Conservation (phyloP, 2,113 vertebrate genomes). For the Menidia beryllina region DNA sequence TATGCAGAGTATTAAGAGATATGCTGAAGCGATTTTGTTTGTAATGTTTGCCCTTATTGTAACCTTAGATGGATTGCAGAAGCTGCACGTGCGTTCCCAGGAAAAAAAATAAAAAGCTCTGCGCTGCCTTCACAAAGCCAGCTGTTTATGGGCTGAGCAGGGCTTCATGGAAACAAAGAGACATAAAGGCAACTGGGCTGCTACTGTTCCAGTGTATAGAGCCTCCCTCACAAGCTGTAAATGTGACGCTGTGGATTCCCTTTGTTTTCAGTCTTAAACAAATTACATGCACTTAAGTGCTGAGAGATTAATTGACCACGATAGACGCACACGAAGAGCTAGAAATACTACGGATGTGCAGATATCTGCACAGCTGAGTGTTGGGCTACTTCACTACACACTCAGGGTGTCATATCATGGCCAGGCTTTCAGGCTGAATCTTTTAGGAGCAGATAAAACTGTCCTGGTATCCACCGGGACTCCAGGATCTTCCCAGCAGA, state of each 20-base stretch:
- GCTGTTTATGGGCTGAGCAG: not conserved
- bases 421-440: slow-evolving; percentile 16
- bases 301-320: not conserved
- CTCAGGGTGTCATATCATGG: slow-evolving; percentile 25
- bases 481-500: slow-evolving; percentile 32
- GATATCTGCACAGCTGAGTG: not conserved
- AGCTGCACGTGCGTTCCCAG: not conserved
- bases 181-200: slow-evolving; percentile 5
- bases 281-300: slow-evolving; percentile 23
- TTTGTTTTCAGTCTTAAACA: slow-evolving; percentile 32
- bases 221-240: slow-evolving; percentile 34
- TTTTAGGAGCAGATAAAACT: slow-evolving; percentile 56
- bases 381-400: not conserved
- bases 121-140: not conserved
- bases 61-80: not conserved
- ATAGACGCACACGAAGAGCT: not conserved
- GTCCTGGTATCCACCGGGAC: slow-evolving; percentile 17
- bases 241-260: slow-evolving; percentile 27
- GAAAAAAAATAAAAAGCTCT: slow-evolving; percentile 2
- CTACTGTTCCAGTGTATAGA: slow-evolving; percentile 44
- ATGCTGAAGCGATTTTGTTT: not conserved
- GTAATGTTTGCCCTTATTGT: not conserved
- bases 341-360: slow-evolving; percentile 1
- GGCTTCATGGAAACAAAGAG: slow-evolving; percentile 30
- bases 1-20: not conserved